A percentile compares a stretch with the other conserved stretches of the same genome.
Conservation (phyloP, 1,140 invertebrate genomes). For the Gerris buenoi region DNA sequence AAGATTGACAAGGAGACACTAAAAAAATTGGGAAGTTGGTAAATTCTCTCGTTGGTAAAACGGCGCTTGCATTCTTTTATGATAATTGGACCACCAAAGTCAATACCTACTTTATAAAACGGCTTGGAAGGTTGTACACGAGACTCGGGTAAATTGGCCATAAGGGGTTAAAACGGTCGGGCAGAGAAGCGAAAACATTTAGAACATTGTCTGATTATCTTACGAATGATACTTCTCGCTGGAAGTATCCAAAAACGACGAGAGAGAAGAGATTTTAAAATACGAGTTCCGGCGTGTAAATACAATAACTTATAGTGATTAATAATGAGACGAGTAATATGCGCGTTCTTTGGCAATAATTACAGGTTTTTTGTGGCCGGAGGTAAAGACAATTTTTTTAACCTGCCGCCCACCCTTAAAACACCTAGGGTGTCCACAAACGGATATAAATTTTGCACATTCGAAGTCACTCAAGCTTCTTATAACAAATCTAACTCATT, state of each 20-base stretch:
- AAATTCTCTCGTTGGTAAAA: too few species aligned
- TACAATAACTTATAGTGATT: constrained; percentile 21
- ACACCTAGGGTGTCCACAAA: too few species aligned
- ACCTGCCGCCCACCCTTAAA: too few species aligned
- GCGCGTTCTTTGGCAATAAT: constrained; percentile 18
- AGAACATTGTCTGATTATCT: constrained; percentile 21
- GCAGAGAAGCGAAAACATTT: constrained; percentile 18
- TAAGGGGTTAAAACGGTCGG: constrained; percentile 12
- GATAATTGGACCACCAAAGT: background rate
- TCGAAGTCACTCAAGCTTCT: too few species aligned
- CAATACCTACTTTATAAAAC: constrained; percentile 11
- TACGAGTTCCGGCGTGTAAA: constrained; percentile 23
- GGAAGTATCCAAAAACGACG: constrained; percentile 26
- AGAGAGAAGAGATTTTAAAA: constrained; percentile 22
- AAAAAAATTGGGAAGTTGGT: too few species aligned
- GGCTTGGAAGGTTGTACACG: constrained; percentile 22
- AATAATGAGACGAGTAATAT: constrained; percentile 19
- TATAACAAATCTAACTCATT: too few species aligned
- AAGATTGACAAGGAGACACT: too few species aligned
- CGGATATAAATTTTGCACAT: too few species aligned
- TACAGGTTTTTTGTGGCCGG: constrained; percentile 29
- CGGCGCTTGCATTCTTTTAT: constrained; percentile 6
- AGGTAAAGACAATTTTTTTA: constrained; percentile 21
- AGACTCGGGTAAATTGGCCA: constrained; percentile 20
- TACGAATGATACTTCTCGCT: constrained; percentile 17